Evolutionary conservation across 2,888 invertebrate genomes (phyloP), one percentile per base, ranked within the genome.

Genomic region (Nymphalis c-album): DNA sequence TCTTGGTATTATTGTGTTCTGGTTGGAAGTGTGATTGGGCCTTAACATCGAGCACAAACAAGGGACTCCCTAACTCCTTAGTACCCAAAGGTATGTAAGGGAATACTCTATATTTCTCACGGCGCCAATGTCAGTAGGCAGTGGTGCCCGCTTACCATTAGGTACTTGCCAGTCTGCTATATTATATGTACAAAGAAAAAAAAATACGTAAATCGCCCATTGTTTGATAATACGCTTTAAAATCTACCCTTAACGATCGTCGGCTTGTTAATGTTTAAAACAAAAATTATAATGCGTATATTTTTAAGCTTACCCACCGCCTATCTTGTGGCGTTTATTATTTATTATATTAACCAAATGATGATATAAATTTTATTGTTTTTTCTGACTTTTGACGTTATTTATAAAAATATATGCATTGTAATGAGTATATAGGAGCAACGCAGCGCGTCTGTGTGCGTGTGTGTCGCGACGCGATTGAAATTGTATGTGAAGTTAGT

Each of bases 401-500:
- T 17, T 18, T 53, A 31, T 45, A 55, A 31, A 57, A 65, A 69
- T 68, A 64, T 71, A 53, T 71, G 66, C 73, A 69, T 69, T 71
- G 64, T 70, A 60, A 66, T 31, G 5, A 31, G 64, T 45, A 31
- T 57, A 13, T 63, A 40, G 26, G 1, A 55, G 22, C 22, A 17
- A 58, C 50, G 18, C 26, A 26, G 26, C 26, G 26, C 67, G 71
- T 69, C 22, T 68, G 69, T 67, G 59, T 67, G 70, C 5, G 26
- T 31, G 17, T 45, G 18, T 67, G 68, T 40, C 13, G 40, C 40
- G 71, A 62, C 22, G 7, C 31, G 31, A 61, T 60, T 62, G 61
- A 76, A 71, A 75, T 76, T 78, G 77, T 74, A 75, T 75, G 76
- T 75, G 76, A 71, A 76, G 73, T 78, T 81, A 81, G 81, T 71